These are phyloP conservation scores for Trichogramma dendrolimi DNA, from an alignment of 2,888 invertebrate genomes.

Conservation along the genomic window DNA sequence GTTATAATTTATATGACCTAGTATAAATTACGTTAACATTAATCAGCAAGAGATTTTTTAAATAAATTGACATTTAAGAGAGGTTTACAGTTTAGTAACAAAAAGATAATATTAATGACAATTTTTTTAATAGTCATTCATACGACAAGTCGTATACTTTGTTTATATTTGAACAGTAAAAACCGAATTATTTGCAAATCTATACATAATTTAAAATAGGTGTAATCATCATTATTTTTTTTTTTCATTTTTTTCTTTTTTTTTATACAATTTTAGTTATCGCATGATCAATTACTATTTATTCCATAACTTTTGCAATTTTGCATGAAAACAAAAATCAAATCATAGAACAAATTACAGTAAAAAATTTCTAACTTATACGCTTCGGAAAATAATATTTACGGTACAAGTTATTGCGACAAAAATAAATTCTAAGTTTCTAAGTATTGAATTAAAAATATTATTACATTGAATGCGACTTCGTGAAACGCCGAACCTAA, in stretches of 20 bases:
- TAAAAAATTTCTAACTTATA: not conserved
- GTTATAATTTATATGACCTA: constrained; percentile 17
- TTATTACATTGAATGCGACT: constrained; percentile 1
- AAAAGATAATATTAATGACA: constrained; percentile 25
- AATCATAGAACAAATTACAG: constrained; percentile 4
- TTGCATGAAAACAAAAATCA: not conserved
- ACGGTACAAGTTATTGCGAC: constrained; percentile 6
- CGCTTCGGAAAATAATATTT: constrained; percentile 1
- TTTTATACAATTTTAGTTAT: constrained; percentile 23
- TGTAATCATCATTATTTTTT: constrained; percentile 10
- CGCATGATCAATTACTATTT: constrained; percentile 15
- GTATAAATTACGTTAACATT: constrained; percentile 19
- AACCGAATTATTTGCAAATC: constrained; percentile 13
- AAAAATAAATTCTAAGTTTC: not conserved
- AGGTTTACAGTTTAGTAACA: constrained; percentile 17
- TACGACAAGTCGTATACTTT: constrained; percentile 14
- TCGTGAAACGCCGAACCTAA: not conserved
- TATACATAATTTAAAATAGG: constrained; percentile 13
- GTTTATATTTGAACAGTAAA: constrained; percentile 14
- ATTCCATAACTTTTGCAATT: too few species aligned
- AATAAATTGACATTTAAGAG: constrained; percentile 16
- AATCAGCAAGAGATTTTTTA: constrained; percentile 9
- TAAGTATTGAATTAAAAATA: not conserved
- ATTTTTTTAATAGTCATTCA: constrained; percentile 16
- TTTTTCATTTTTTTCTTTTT: constrained; percentile 3